Conservation (phyloP, 2,113 vertebrate genomes). For the Hipposideros armiger region DNA sequence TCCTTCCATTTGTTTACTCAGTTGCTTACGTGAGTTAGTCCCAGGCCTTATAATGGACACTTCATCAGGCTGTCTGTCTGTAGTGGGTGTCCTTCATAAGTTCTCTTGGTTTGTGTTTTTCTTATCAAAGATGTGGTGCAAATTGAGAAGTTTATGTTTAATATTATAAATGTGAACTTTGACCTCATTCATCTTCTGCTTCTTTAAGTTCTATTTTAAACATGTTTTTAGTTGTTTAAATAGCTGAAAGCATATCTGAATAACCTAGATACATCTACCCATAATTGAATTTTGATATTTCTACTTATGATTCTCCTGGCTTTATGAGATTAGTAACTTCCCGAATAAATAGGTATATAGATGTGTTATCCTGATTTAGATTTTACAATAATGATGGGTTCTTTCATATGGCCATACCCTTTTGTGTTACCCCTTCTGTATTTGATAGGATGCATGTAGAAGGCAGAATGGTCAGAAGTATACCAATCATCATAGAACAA, state of each 20-base stretch:
- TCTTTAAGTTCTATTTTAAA: not conserved
- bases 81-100: not conserved
- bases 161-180: not conserved
- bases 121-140: not conserved
- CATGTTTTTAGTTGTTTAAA: conserved; percentile 6
- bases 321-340: conserved; percentile 39
- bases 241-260: conserved; percentile 9
- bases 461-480: not conserved
- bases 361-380: not conserved
- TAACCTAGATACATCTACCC: not conserved
- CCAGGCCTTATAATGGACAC: rapidly evolving
- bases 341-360: not conserved
- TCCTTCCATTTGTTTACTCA: not conserved
- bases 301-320: conserved; percentile 2
- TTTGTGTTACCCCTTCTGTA: not conserved
- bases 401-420: not conserved
- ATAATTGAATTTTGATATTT: not conserved
- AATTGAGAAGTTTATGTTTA: not conserved
- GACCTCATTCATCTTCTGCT: not conserved
- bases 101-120: not conserved
- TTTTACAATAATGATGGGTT: not conserved
- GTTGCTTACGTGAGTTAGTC: not conserved
- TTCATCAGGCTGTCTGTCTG: not conserved
- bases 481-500: not conserved
- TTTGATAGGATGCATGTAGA: not conserved